Base-by-base conservation (phyloP, 2,113 vertebrate genomes). In the Hemicordylus capensis region DNA sequence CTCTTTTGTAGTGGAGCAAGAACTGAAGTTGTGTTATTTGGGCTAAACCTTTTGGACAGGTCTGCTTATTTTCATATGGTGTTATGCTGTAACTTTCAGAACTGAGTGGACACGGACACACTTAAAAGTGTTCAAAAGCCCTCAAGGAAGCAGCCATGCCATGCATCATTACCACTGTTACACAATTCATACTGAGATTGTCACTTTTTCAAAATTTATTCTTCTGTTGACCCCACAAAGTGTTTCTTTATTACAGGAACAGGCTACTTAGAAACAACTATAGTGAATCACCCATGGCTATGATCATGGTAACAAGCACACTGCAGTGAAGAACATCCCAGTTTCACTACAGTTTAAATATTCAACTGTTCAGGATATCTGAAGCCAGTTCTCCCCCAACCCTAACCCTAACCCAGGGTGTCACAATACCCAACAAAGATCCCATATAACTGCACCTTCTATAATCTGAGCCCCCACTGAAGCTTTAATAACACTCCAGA, bases 231-330 rank as follows among this genome's bases (percentile, higher is more conserved):
- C 28, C 70, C 61, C 44, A 80, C 77, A 85, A 90, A 67, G 58
- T 24, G 76, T 59, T 10, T 58, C 0, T 56, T 28, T 63, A 11
- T 1, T 0, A 0, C 46, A 82, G 83, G n/a, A 92, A 86, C 19
- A 87, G 84, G 85, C 83, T 64, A 54, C 61, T 81, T 70, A 90
- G 34, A 84, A 91, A 85, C 4, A n/a, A 24, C 37, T 87, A 74
- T 3, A 84, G 9, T 61, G 0, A 87, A 72, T 22, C 0, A 0
- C 61, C 61, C 67, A 67, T 0, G 77, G 10, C 64, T 82, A 37
- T 4, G 48, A 11, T 59, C 59, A 80, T 54, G 19, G 31, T 79
- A 89, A 56, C 26, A 72, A 72, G 84, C 76, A 37, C n/a, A 12
- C 59, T 4, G 74, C 42, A 6, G 81, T 17, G 76, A 90, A 44